These are phyloP conservation scores for Prosapia bicincta DNA, from an alignment of 2,888 invertebrate genomes.

Conservation along the genomic window DNA sequence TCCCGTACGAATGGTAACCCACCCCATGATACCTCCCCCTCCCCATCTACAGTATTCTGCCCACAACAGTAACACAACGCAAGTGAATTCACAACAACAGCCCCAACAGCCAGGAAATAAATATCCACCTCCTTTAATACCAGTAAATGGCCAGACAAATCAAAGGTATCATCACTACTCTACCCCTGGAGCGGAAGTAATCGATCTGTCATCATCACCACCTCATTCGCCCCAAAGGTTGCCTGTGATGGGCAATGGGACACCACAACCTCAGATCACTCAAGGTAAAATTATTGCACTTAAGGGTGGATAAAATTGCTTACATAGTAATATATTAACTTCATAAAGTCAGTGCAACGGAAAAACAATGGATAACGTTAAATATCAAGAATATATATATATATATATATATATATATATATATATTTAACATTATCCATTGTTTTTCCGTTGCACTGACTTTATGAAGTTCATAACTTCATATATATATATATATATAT, in stretches of 20 bases:
- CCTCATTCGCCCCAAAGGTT: constrained; percentile 46
- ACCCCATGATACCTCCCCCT: constrained; percentile 32
- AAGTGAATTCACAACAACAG: constrained; percentile 6
- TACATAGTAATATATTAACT: too few relatives aligned
- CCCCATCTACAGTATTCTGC: constrained; percentile 31
- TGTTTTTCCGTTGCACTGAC: too few relatives aligned
- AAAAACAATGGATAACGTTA: too few relatives aligned
- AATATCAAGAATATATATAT: too few relatives aligned
- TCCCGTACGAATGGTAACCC: not conserved
- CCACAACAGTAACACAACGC: not conserved
- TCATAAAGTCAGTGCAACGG: too few relatives aligned
- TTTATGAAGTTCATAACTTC: too few relatives aligned
- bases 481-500: too few relatives aligned
- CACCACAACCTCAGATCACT: too few relatives aligned
- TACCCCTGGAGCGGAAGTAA: constrained; percentile 45
- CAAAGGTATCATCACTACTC: constrained; percentile 32
- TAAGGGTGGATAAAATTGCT: too few relatives aligned
- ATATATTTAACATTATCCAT: too few relatives aligned
- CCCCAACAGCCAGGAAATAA: constrained; percentile 39
- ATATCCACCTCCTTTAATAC: constrained; percentile 55
- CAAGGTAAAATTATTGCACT: too few relatives aligned
- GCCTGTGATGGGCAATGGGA: constrained; percentile 30
- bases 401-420: too few relatives aligned
- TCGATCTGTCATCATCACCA: constrained; percentile 53
- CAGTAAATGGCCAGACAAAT: constrained; percentile 45